phyloP scores from a whole-genome alignment of 2,888 invertebrate genomes.

The Oscheius onirici region DNA sequence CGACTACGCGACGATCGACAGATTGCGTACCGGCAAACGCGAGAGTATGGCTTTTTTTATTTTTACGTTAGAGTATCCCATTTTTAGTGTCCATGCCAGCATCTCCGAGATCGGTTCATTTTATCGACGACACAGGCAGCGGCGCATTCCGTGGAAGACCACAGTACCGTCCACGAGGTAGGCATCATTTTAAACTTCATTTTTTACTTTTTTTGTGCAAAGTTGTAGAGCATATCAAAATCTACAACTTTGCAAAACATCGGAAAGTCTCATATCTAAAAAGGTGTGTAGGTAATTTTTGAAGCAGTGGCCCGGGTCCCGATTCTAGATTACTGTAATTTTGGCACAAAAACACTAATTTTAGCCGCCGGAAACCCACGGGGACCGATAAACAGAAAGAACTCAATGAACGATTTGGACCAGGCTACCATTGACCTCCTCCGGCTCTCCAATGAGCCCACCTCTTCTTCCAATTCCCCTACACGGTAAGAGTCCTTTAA shows the following conservation, averaged over 20 bases:
- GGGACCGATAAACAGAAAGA: conserved; percentile 47
- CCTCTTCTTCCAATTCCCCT: conserved; percentile 26
- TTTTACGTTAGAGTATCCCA: neutral
- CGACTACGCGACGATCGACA: conserved; percentile 60
- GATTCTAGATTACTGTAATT: neutral
- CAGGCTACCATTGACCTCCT: conserved; percentile 66
- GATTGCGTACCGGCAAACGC: conserved; percentile 48
- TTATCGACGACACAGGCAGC: conserved; percentile 46
- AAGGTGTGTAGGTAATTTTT: too few species aligned
- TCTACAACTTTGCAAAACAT: too few species aligned
- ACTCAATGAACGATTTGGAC: conserved; percentile 58
- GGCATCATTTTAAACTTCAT: too few species aligned
- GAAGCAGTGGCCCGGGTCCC: too few species aligned
- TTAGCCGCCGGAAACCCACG: conserved; percentile 31
- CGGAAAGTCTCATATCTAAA: too few species aligned
- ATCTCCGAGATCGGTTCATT: conserved; percentile 51
- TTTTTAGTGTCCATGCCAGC: conserved; percentile 54
- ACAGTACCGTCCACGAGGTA: conserved; percentile 54
- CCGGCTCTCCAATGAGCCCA: conserved; percentile 56
- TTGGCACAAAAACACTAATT: neutral
- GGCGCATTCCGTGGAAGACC: conserved; percentile 43
- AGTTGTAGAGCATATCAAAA: too few species aligned
- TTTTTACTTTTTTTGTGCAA: too few species aligned
- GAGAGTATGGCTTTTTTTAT: conserved; percentile 54
- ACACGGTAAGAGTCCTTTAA: conserved; percentile 19